These are phyloP conservation scores for Pachycephus smyrnensis DNA, from an alignment of 2,888 invertebrate species.

Conservation along the genomic window DNA sequence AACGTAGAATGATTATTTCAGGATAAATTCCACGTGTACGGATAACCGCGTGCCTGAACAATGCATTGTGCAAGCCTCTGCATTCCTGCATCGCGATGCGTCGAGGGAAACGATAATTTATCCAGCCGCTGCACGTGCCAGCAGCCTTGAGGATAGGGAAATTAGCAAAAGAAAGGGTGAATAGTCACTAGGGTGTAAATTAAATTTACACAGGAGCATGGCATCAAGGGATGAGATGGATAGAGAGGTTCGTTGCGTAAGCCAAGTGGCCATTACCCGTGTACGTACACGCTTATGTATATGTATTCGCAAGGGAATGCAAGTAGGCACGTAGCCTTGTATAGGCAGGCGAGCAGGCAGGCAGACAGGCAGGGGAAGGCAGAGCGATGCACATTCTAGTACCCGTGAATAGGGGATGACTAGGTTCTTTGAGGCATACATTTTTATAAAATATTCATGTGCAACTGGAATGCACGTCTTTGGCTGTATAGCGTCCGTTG, in stretches of 20 bases:
- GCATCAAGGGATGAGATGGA: background rate
- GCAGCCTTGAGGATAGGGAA: background rate
- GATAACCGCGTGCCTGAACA: background rate
- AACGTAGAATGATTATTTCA: background rate
- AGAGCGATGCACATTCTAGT: conserved; percentile 25
- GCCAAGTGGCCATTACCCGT: background rate
- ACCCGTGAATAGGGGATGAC: conserved; percentile 39
- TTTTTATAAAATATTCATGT: conserved; percentile 49
- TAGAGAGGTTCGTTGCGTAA: background rate
- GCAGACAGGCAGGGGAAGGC: background rate
- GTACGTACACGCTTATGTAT: background rate
- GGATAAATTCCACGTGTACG: background rate
- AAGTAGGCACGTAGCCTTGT: background rate
- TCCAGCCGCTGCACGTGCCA: background rate
- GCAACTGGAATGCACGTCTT: conserved; percentile 17
- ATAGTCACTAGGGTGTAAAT: background rate
- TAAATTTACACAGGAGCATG: background rate
- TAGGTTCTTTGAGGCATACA: conserved; percentile 36
- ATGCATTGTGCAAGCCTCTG: background rate
- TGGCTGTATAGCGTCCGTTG: conserved; percentile 15
- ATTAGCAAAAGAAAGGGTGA: background rate
- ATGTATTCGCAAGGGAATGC: background rate
- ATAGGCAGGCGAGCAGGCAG: background rate
- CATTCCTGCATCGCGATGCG: background rate
- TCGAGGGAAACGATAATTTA: background rate